Evolutionary conservation across 2,888 invertebrate species (phyloP).

Genomic region (Notodonta ziczac): DNA sequence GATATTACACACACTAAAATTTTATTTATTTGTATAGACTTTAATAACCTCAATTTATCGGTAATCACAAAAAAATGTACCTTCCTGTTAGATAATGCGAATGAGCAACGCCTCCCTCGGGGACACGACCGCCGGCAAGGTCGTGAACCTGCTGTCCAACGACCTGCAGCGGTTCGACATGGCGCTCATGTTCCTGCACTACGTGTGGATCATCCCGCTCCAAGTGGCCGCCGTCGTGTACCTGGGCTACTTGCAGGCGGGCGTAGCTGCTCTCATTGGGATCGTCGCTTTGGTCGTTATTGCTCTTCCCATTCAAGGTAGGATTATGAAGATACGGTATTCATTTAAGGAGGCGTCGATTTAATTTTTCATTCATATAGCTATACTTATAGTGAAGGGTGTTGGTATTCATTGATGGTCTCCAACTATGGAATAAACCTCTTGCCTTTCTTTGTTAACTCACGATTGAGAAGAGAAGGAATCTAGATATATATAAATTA

Average conservation of each 20-base stretch:
- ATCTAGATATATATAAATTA: too few species aligned
- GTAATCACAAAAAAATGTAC: too few species aligned
- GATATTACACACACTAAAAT: too few species aligned
- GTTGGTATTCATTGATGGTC: too few species aligned
- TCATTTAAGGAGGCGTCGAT: too few species aligned
- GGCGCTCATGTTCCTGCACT: conserved; percentile 90
- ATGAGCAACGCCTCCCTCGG: conserved; percentile 87
- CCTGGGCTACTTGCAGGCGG: conserved; percentile 88
- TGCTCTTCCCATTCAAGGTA: conserved; percentile 91
- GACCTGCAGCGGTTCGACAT: conserved; percentile 94
- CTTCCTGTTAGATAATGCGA: conserved; percentile 70
- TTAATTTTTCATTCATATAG: too few species aligned
- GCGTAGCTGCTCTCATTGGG: conserved; percentile 88
- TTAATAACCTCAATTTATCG: too few species aligned
- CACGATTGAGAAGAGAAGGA: too few species aligned
- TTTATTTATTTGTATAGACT: too few species aligned
- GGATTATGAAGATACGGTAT: conserved; percentile 14
- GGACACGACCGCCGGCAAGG: conserved; percentile 93
- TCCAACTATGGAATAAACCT: too few species aligned
- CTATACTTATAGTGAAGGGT: too few species aligned
- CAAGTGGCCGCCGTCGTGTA: conserved; percentile 87
- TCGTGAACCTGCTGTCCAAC: conserved; percentile 94
- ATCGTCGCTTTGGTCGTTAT: conserved; percentile 87
- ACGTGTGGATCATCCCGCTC: conserved; percentile 91
- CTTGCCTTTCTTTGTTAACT: too few species aligned